phyloP scores from a whole-genome alignment of 2,888 invertebrate genomes.

The Cantharis nigra region DNA sequence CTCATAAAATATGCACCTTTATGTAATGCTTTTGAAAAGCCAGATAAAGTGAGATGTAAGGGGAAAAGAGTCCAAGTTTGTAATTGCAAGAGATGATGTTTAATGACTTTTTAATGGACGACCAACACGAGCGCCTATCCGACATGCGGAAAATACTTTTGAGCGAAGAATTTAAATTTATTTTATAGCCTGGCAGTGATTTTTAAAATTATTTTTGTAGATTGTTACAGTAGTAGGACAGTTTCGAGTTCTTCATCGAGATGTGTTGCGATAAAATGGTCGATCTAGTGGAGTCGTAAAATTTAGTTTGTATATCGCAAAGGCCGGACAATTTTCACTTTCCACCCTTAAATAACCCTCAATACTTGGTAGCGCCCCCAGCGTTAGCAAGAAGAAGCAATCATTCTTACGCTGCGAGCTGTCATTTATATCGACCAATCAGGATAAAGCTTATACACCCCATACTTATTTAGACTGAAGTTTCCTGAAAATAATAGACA shows the following conservation, averaged over 20 bases:
- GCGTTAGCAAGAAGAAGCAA: conserved; percentile 40
- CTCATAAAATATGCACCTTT: conserved; percentile 26
- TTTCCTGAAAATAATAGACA: conserved; percentile 32
- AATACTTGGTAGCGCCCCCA: conserved; percentile 34
- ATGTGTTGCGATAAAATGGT: neutral
- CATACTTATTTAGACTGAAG: conserved; percentile 32
- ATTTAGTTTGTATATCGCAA: conserved; percentile 10
- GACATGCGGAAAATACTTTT: conserved; percentile 38
- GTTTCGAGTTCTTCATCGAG: neutral
- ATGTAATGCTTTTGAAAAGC: conserved; percentile 15
- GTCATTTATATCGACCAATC: conserved; percentile 44
- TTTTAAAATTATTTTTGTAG: neutral
- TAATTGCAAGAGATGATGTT: conserved; percentile 70
- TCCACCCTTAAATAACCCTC: conserved; percentile 31
- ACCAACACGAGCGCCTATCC: conserved; percentile 41
- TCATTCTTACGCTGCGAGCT: conserved; percentile 47
- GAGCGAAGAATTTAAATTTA: conserved; percentile 37
- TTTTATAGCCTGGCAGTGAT: neutral
- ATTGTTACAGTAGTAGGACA: no score
- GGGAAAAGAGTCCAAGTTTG: conserved; percentile 51
- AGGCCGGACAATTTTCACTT: conserved; percentile 24
- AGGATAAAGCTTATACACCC: conserved; percentile 31
- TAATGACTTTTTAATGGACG: conserved; percentile 71
- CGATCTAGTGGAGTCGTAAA: neutral
- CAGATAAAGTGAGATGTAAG: conserved; percentile 31